phyloP scores from a whole-genome alignment of 2,888 invertebrate genomes.

The Argyresthia albistria region DNA sequence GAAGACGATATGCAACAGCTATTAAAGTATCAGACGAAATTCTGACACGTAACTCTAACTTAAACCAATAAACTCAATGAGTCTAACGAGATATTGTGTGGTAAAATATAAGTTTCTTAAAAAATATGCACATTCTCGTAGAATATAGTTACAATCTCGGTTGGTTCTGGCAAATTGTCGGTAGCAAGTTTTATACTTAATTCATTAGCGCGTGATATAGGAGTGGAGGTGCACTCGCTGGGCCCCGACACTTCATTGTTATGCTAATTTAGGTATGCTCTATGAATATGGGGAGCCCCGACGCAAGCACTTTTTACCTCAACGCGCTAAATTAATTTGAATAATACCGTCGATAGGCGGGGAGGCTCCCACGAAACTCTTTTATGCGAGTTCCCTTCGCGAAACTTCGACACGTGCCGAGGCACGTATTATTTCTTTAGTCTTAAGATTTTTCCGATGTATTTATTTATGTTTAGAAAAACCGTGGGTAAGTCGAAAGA shows the following conservation, averaged over 20 bases:
- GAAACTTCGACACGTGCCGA: slow-evolving; percentile 32
- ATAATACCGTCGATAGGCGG: slow-evolving; percentile 66
- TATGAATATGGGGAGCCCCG: slow-evolving; percentile 61
- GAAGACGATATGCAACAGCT: too few relatives aligned
- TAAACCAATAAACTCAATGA: too few relatives aligned
- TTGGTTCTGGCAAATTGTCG: slow-evolving; percentile 49
- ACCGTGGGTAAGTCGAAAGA: too few relatives aligned
- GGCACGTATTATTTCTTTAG: slow-evolving; percentile 39
- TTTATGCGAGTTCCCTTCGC: slow-evolving; percentile 60
- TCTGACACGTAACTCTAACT: too few relatives aligned
- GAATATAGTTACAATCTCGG: slow-evolving; percentile 14
- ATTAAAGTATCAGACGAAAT: too few relatives aligned
- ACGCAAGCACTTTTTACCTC: slow-evolving; percentile 64
- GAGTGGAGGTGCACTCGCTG: slow-evolving; percentile 57
- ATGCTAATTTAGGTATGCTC: slow-evolving; percentile 67
- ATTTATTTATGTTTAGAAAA: slow-evolving; percentile 38
- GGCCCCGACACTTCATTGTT: slow-evolving; percentile 66
- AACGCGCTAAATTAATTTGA: slow-evolving; percentile 67
- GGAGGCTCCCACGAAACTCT: slow-evolving; percentile 48
- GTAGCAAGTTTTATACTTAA: slow-evolving; percentile 53
- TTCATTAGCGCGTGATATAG: slow-evolving; percentile 59
- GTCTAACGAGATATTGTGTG: too few relatives aligned
- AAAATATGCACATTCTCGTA: too few relatives aligned
- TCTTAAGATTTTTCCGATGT: slow-evolving; percentile 31
- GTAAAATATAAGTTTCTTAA: too few relatives aligned